These are phyloP conservation scores for Lobophora halterata DNA, from an alignment of 2,888 invertebrate species.

Conservation along the genomic window DNA sequence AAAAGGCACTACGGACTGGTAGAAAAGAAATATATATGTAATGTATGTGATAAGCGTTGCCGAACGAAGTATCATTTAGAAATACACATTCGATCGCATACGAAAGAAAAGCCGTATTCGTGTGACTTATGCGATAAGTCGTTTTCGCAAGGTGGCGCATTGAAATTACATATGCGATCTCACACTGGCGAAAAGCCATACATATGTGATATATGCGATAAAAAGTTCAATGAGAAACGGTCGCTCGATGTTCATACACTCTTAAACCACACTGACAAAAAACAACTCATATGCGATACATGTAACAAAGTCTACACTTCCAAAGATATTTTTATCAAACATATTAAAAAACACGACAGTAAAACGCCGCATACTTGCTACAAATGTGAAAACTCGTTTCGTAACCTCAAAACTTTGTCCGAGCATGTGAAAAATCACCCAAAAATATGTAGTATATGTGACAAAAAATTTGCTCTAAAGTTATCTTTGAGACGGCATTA, in stretches of 20 bases:
- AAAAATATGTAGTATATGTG: not conserved
- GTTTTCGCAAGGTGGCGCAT: not conserved
- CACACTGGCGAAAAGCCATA: not conserved
- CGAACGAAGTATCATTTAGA: too few species aligned
- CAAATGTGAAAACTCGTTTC: not conserved
- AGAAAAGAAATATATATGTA: too few species aligned
- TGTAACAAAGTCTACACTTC: not conserved
- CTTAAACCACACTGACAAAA: not conserved
- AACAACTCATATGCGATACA: not conserved
- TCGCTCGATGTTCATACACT: too few species aligned
- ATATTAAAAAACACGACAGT: not conserved
- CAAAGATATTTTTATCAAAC: not conserved
- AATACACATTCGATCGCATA: not conserved
- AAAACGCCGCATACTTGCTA: not conserved
- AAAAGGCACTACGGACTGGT: too few species aligned
- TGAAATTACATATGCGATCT: not conserved
- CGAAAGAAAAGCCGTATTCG: not conserved
- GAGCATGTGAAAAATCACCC: not conserved
- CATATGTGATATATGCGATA: too few species aligned
- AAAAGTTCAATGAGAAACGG: too few species aligned
- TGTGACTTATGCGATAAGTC: too few species aligned
- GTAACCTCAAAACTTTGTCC: not conserved
- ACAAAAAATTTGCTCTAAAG: not conserved
- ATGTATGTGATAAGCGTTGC: too few species aligned
- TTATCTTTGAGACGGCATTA: too few species aligned